Evolutionary conservation across 64 coral and sea anemone genomes (phyloP).

Genomic region (Dendronephthya gigantea): DNA sequence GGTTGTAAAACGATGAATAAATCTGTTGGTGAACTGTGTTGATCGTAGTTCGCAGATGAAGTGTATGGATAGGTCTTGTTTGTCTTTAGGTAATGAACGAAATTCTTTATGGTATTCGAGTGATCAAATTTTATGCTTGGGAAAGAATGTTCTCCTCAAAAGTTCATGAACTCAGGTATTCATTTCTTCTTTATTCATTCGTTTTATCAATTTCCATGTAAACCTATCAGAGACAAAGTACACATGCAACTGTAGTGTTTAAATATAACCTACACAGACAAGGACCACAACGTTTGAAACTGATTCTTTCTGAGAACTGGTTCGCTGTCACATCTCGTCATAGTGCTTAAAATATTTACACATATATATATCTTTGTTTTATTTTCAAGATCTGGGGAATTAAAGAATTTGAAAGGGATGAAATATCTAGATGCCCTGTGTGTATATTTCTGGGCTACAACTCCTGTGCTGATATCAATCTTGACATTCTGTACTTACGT

Average conservation of each 20-base stretch:
- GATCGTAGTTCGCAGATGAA: not conserved
- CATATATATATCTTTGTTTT: too few species aligned
- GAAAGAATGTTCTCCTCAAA: constrained; percentile 81
- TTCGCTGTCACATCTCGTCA: too few species aligned
- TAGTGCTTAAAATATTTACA: not conserved
- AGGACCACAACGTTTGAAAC: too few species aligned
- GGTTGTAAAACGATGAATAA: too few species aligned
- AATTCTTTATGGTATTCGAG: constrained; percentile 89
- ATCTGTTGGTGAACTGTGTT: not conserved
- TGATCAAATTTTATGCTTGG: constrained; percentile 98
- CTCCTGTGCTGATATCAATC: constrained; percentile 88
- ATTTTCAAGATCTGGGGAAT: constrained; percentile 50
- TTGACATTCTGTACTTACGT: constrained; percentile 87
- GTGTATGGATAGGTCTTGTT: not conserved
- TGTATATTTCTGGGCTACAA: constrained; percentile 98
- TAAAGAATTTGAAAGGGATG: constrained; percentile 87
- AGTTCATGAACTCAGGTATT: constrained; percentile 65
- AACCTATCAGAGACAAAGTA: too few species aligned
- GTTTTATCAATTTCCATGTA: too few species aligned
- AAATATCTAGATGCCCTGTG: constrained; percentile 98
- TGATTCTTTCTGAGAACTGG: too few species aligned
- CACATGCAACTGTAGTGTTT: too few species aligned
- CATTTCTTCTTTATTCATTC: not conserved
- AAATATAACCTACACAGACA: too few species aligned
- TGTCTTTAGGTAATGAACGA: constrained; percentile 81